phyloP scores from a whole-genome alignment of 2,113 vertebrate species.

The Chaenocephalus aceratus region DNA sequence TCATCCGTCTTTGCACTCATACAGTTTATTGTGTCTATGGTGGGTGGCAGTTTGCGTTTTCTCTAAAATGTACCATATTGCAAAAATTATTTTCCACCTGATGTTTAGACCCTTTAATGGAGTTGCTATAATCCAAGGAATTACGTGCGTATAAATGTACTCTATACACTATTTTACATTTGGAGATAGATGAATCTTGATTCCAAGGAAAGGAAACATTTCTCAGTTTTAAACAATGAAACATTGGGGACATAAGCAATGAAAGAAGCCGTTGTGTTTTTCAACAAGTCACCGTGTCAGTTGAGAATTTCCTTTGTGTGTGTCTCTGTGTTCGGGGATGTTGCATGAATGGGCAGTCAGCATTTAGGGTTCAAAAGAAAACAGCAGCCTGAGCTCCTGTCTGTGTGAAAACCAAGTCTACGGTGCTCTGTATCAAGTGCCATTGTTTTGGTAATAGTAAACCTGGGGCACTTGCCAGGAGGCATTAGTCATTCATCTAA shows the following conservation, averaged over 20 bases:
- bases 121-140: conserved; percentile 30
- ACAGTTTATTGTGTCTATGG: background rate
- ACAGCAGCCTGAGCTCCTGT: conserved; percentile 69
- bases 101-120: conserved; percentile 19
- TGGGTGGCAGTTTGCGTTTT: conserved; percentile 14
- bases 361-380: conserved; percentile 75
- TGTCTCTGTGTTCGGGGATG: conserved; percentile 55
- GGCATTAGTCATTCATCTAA: conserved; percentile 80
- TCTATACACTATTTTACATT: conserved; percentile 11
- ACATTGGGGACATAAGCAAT: conserved; percentile 52
- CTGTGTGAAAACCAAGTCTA: conserved; percentile 76
- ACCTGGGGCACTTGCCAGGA: conserved; percentile 79
- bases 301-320: conserved; percentile 69
- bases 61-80: conserved; percentile 17
- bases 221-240: conserved; percentile 43
- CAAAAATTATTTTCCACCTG: conserved; percentile 27
- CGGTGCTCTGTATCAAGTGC: conserved; percentile 74
- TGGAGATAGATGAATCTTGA: conserved; percentile 3
- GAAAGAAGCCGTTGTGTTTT: conserved; percentile 55
- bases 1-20: conserved; percentile 12
- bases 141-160: conserved; percentile 8
- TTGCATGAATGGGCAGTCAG: conserved; percentile 70
- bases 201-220: conserved; percentile 1
- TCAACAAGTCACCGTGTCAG: conserved; percentile 58
- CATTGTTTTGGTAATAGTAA: conserved; percentile 82